Evolutionary conservation across 2,797 vertebrate genomes (phyloP), one percentile per base, ranked within the genome.

Genomic region (Lepilemur septentrionalis): DNA sequence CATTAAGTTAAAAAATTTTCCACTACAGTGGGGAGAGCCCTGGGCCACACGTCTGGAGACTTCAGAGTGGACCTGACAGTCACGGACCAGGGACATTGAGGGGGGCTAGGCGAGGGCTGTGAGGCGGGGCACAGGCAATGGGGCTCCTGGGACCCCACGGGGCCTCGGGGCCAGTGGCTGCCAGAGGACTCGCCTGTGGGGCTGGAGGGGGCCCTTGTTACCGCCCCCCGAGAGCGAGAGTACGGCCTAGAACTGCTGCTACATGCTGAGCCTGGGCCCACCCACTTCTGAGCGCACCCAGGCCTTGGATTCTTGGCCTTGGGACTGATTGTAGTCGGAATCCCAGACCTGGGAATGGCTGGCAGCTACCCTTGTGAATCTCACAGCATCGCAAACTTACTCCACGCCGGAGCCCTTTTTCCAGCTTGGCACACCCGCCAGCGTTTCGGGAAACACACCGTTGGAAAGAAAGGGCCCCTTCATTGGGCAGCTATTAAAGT

Each of bases 231-330:
- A 17, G 63, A 35, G 35, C n/a, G 4, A 38, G 10, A 30, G 18
- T 13, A 18, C 14, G 6, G 5, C 69, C 30, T 13, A 9, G 32
- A 38, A 32, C 9, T 4, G 14, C 41, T 63, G 1, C 0, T 69
- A 22, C 17, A 3, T 1, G 0, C 69, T 0, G 0, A n/a, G 76
- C 32, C 65, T 30, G 55, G 38, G 78, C 32, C 46, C 4, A 4
- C 4, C 0, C 12, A 46, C 35, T 79, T 55, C 12, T 22, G 38
- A 46, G 15, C 0, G 12, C 2, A 13, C 46, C 23, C 52, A 10
- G 52, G 23, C 52, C 9, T 52, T 52, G 48, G 50, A 35, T 50
- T 52, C 20, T 10, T 13, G 41, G 41, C 13, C 41, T 35, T 46
- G 70, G 25, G 43, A 15, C 13, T 30, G 41, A 30, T 14, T 5